A percentile compares a stretch with the other conserved stretches of the same genome.
phyloP scores from a whole-genome alignment of 2,888 invertebrate genomes.

The Hirtodrosophila trivittata region DNA sequence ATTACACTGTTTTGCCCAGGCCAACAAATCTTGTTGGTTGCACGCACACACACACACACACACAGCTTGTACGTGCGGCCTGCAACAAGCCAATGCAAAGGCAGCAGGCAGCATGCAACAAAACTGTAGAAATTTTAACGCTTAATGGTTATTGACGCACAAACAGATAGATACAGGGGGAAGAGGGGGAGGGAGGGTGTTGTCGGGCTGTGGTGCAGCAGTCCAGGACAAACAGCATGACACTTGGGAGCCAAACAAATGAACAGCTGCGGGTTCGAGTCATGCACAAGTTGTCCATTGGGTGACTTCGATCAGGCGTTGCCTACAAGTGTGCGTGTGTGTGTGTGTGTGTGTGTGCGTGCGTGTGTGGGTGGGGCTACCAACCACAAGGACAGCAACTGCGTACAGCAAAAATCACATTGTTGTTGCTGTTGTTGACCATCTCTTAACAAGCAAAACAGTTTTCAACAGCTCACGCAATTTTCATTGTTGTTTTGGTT shows the following conservation, averaged over 20 bases:
- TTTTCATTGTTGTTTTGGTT: slow-evolving; percentile 54
- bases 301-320: slow-evolving; percentile 20
- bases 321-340: background rate
- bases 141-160: slow-evolving; percentile 73
- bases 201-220: background rate
- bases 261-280: slow-evolving; percentile 61
- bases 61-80: slow-evolving; percentile 16
- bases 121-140: slow-evolving; percentile 66
- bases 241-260: slow-evolving; percentile 71
- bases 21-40: slow-evolving; percentile 59
- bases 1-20: slow-evolving; percentile 60
- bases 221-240: slow-evolving; percentile 64
- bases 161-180: slow-evolving; percentile 17
- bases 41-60: slow-evolving; percentile 24
- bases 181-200: background rate
- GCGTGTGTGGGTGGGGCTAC: background rate
- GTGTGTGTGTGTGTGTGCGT: background rate
- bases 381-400: slow-evolving; percentile 62
- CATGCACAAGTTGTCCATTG: slow-evolving; percentile 58
- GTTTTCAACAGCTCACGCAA: slow-evolving; percentile 70
- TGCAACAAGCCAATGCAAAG: slow-evolving; percentile 44
- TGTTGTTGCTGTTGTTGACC: slow-evolving; percentile 43
- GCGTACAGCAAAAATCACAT: slow-evolving; percentile 33
- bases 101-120: slow-evolving; percentile 35
- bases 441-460: slow-evolving; percentile 68